A percentile compares a stretch with the other conserved stretches of the same genome.
Conservation (phyloP, 1,140 invertebrate genomes). For the Eriocheir sinensis region DNA sequence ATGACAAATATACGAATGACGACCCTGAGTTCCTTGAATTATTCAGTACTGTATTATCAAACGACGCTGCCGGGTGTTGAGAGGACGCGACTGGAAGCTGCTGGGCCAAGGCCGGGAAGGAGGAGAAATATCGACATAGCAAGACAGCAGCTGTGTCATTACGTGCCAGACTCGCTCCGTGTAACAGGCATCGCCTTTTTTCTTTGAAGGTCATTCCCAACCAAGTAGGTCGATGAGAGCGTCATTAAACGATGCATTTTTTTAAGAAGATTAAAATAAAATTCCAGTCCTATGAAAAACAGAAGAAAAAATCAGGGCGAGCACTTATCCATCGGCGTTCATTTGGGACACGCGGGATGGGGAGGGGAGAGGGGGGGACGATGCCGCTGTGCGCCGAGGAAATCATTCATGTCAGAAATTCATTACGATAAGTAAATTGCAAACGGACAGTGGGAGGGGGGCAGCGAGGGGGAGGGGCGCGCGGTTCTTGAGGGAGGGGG, state of each 20-base stretch:
- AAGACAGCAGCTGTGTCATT: not conserved
- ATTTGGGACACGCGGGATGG: not conserved
- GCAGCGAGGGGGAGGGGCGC: no score
- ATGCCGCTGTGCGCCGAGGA: not conserved
- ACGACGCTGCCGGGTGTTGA: not conserved
- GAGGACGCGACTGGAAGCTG: not conserved
- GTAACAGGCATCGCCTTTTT: not conserved
- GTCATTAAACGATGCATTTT: not conserved
- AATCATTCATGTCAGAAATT: not conserved
- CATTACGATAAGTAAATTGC: not conserved
- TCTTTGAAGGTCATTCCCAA: not conserved
- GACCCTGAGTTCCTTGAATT: no score
- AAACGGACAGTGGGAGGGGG: not conserved
- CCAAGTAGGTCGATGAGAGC: not conserved
- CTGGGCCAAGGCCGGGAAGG: no score
- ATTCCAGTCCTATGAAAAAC: not conserved
- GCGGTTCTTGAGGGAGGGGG: not conserved
- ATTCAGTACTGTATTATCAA: not conserved
- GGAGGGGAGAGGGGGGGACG: no score
- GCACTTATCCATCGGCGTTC: not conserved
- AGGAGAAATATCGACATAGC: not conserved
- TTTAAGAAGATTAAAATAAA: not conserved
- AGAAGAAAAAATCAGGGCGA: not conserved
- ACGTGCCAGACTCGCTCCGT: not conserved
- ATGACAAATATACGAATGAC: no score